These are phyloP conservation scores for Zophobas atratus DNA, from an alignment of 1,140 invertebrate species.

Conservation along the genomic window DNA sequence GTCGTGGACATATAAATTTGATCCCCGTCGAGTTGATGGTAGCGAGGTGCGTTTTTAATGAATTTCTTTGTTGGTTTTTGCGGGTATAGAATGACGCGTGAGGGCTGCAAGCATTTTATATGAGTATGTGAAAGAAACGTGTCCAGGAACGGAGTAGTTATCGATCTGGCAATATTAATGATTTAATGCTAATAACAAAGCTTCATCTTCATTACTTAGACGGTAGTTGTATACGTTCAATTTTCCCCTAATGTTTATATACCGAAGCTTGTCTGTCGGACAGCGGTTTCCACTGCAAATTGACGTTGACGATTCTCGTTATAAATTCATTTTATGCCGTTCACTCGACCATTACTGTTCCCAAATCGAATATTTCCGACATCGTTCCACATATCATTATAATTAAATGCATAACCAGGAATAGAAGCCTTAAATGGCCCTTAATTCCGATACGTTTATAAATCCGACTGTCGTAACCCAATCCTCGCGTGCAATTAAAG, in stretches of 20 bases:
- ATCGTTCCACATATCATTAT: constrained; percentile 39
- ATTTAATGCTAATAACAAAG: constrained; percentile 48
- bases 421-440: not conserved
- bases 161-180: constrained; percentile 44
- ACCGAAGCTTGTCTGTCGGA: constrained; percentile 45
- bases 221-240: constrained; percentile 43
- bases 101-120: constrained; percentile 32
- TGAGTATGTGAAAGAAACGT: constrained; percentile 39
- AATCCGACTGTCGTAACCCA: constrained; percentile 5
- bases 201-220: constrained; percentile 49
- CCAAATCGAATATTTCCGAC: constrained; percentile 39
- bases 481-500: constrained; percentile 17
- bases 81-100: constrained; percentile 30
- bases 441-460: not conserved
- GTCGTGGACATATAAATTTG: constrained; percentile 37
- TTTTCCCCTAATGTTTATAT: constrained; percentile 50
- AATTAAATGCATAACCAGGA: constrained; percentile 34
- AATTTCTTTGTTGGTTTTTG: constrained; percentile 42
- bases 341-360: constrained; percentile 41
- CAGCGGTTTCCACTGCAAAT: constrained; percentile 48
- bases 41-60: constrained; percentile 33
- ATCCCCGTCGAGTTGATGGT: constrained; percentile 25
- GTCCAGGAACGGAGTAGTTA: constrained; percentile 34
- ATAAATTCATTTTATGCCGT: constrained; percentile 48
- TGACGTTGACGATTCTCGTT: constrained; percentile 49